Base-by-base conservation (phyloP, 2,888 invertebrate species). In the Acrocera orbiculus region DNA sequence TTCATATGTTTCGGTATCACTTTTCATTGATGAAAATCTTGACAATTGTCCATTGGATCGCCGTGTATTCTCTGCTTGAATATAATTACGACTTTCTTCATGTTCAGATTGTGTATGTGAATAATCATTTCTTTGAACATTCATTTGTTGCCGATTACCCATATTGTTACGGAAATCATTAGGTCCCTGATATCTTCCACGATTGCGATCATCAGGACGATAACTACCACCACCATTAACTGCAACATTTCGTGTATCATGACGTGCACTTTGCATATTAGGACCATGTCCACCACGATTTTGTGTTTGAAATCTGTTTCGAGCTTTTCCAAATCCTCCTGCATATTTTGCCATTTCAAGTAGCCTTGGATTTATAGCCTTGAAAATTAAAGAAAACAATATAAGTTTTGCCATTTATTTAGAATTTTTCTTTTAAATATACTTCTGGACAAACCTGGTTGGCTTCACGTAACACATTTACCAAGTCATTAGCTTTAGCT, bases 401-500 rank as follows among this genome's bases (percentile, higher is more conserved):
- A 11, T 2, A 28, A 16, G 23, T 9, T 22, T 17, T 25, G 9
- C 15, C 30, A 9, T 13, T 17, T 27, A 9, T 13, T 20, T 10
- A 10, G 13, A 16, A 24, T 23, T 14, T 9, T 8, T 34, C 4
- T 20, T 7, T 10, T 24, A 25, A 29, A 25, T n/a, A 23, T 22
- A n/a, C 27, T 9, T 29, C 26, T 32, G 32, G n/a, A 39, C 38
- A 29, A 42, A 72, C 71, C 64, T 95, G 93, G 52, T 92, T 89
- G 1, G 93, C 93, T 58, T 95, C 93, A 51, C 81, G 76, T 39
- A 95, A 65, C 33, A 93, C 90, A 44, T 82, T 76, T 50, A 95
- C 79, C 53, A 95, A 66, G 62, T 93, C 93, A 50, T 70, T 73
- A 4, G 92, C 92, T 68, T 93, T 90, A 46, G 83, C 80, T 23